phyloP scores from a whole-genome alignment of 92 coral and sea anemone species.

The Epizoanthus illoricatus region DNA sequence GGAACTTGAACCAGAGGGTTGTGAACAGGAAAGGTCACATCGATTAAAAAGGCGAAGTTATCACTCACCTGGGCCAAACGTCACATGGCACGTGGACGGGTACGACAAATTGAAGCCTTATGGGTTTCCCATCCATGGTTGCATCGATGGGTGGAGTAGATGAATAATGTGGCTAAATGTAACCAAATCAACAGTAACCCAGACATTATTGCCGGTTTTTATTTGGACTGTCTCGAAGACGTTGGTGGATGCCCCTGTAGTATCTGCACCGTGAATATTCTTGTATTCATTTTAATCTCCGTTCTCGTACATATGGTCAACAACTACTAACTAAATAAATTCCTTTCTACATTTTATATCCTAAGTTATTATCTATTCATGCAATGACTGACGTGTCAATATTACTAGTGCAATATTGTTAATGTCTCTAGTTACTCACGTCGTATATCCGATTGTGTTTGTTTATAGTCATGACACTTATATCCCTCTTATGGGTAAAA shows the following conservation, averaged over 20 bases:
- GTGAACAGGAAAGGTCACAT: conserved; percentile 54
- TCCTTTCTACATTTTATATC: too few species aligned
- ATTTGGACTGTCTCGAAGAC: conserved; percentile 48
- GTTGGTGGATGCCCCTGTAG: conserved; percentile 66
- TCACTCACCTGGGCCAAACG: conserved; percentile 47
- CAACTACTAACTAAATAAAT: too few species aligned
- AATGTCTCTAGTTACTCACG: too few species aligned
- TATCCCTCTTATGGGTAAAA: too few species aligned
- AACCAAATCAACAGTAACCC: conserved; percentile 58
- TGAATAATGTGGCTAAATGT: conserved; percentile 59
- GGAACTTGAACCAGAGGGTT: conserved; percentile 60
- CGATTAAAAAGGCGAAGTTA: conserved; percentile 51
- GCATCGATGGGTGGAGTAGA: conserved; percentile 63
- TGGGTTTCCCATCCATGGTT: conserved; percentile 67
- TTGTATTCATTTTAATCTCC: too few species aligned
- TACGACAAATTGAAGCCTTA: conserved; percentile 65
- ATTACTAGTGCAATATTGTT: too few species aligned
- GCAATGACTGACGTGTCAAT: too few species aligned
- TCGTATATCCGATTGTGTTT: too few species aligned
- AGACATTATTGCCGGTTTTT: conserved; percentile 56
- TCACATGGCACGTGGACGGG: conserved; percentile 67
- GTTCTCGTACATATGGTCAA: too few species aligned
- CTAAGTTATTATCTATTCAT: too few species aligned
- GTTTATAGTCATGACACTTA: too few species aligned
- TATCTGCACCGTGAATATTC: too few species aligned